These are phyloP conservation scores for Platysteira castanea DNA, from an alignment of 2,113 vertebrate species.

Conservation along the genomic window DNA sequence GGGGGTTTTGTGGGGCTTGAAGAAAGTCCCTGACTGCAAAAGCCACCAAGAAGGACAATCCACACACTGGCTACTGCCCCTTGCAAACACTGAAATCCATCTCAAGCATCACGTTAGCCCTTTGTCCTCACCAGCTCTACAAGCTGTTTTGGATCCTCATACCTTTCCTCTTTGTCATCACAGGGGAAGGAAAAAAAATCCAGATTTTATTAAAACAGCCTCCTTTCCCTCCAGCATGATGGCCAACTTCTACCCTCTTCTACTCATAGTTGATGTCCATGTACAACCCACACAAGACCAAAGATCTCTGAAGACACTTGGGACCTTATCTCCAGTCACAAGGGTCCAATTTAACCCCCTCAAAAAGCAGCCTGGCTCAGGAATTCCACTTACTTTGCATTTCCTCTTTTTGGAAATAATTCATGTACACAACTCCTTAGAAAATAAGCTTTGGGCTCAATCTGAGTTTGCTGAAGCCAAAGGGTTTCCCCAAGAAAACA, in stretches of 20 bases:
- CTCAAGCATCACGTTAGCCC: not conserved
- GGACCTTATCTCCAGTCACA: not conserved
- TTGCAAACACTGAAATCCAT: not conserved
- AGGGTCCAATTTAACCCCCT: not conserved
- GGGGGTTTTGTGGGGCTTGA: not conserved
- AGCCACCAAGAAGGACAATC: not conserved
- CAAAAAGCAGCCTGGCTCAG: not conserved
- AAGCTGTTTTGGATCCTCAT: not conserved
- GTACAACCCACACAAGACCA: not conserved
- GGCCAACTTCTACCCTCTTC: not conserved
- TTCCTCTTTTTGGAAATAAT: not conserved
- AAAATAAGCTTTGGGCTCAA: not conserved
- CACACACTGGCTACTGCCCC: not conserved
- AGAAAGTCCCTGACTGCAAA: not conserved
- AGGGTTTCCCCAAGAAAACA: constrained; percentile 13
- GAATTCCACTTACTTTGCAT: not conserved
- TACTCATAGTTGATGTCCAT: not conserved
- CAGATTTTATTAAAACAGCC: not conserved
- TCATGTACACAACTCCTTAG: not conserved
- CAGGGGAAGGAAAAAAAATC: accelerated
- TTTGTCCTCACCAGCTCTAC: not conserved
- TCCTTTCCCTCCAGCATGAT: not conserved
- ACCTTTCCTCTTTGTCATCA: not conserved
- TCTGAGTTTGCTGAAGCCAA: not conserved
- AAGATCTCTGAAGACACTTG: not conserved